Evolutionary conservation across 2,888 invertebrate genomes (phyloP), one percentile per base, ranked within the genome.

Genomic region (Crepidodera aurea): DNA sequence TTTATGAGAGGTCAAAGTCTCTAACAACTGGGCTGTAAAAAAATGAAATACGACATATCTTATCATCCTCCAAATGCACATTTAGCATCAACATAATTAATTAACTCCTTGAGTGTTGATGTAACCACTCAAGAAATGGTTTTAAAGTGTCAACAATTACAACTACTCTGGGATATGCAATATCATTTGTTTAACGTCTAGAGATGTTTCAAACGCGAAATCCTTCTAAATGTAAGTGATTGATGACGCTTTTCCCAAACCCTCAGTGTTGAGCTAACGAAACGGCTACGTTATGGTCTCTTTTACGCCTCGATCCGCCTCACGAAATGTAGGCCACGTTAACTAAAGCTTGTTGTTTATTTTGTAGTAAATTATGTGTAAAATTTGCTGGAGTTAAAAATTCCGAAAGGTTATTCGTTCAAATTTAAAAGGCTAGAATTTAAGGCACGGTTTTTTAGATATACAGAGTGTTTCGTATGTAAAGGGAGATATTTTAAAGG

Each of bases 361-460:
- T 25, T 44, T 44, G 19, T 19, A 44, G 44, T 44, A 44, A 44
- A 44, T 44, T 44, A 22, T 25, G n/a, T 25, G 19, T 22, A 25
- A 44, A 44, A 44, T 16, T 18, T 19, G 39, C 12, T 42, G 18
- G 18, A 13, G 15, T 16, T 42, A 19, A 19, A 42, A 42, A 42
- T 15, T 39, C 10, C 10, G 1, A 39, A n/a, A 22, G 22, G 22
- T 22, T 22, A 22, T 6, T 6, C 22, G 22, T 22, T 22, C 2
- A 2, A 22, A 22, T 22, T 22, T 22, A 2, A 22, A 2, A 2
- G 22, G 6, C 22, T 2, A 22, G 22, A 22, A 22, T 22, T 22
- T 22, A 22, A 22, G 2, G n/a, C n/a, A n/a, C n/a, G n/a, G n/a
- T n/a, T n/a, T n/a, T n/a, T n/a, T n/a, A n/a, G n/a, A n/a, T n/a